A percentile compares a stretch with the other conserved stretches of the same genome.
Conservation (phyloP, 2,888 invertebrate species). For the Pterobdella sp. region DNA sequence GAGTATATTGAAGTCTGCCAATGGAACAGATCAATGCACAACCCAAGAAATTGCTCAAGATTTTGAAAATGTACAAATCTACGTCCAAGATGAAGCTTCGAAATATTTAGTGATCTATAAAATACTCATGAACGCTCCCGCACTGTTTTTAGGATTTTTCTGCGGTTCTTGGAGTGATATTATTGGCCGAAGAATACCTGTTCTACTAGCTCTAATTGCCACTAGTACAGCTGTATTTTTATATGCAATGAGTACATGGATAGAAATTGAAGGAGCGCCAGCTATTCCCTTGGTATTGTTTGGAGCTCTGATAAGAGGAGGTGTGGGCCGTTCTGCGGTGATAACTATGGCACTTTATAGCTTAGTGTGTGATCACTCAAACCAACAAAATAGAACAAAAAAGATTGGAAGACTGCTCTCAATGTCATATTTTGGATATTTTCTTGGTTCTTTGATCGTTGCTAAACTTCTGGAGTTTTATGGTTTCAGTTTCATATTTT, state of each 20-base stretch:
- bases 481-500: constrained; percentile 41
- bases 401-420: constrained; percentile 45
- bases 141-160: constrained; percentile 47
- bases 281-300: constrained; percentile 43
- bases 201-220: constrained; percentile 48
- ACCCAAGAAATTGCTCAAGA: constrained; percentile 37
- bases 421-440: constrained; percentile 50
- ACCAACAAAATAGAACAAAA: constrained; percentile 43
- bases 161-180: constrained; percentile 51
- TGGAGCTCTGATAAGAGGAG: constrained; percentile 46
- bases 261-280: constrained; percentile 17
- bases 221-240: constrained; percentile 46
- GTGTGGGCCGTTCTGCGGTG: constrained; percentile 48
- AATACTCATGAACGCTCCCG: constrained; percentile 48
- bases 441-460: constrained; percentile 43
- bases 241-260: constrained; percentile 42
- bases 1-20: not conserved
- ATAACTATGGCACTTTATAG: constrained; percentile 51
- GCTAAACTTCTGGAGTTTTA: constrained; percentile 43
- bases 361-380: constrained; percentile 47
- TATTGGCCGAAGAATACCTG: constrained; percentile 45
- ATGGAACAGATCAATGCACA: constrained; percentile 25
- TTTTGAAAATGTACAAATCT: constrained; percentile 9
- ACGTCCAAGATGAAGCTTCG: constrained; percentile 43
- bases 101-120: constrained; percentile 47